Conservation (phyloP, 2,888 invertebrate species). For the Bruchidius siliquastri region DNA sequence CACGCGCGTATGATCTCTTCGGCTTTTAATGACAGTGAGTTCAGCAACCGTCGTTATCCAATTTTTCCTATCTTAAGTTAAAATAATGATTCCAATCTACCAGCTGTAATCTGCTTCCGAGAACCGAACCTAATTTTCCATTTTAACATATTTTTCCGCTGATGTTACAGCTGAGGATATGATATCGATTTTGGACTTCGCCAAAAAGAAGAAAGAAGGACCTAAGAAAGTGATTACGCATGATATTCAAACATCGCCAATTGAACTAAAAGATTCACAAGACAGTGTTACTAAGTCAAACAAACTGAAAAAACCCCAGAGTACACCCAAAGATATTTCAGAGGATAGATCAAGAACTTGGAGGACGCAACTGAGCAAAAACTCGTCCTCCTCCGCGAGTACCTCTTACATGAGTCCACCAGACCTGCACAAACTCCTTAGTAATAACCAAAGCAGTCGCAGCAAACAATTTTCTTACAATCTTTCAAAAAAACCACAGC, state of each 20-base stretch:
- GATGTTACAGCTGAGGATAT: not conserved
- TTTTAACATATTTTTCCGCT: too few relatives aligned
- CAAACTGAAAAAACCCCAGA: not conserved
- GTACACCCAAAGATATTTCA: not conserved
- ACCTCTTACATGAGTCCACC: slow-evolving; percentile 46
- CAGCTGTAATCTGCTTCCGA: too few relatives aligned
- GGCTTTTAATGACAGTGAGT: too few relatives aligned
- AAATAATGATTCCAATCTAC: too few relatives aligned
- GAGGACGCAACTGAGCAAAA: slow-evolving; percentile 38
- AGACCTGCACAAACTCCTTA: slow-evolving; percentile 24
- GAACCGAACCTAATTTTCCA: too few relatives aligned
- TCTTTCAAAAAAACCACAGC: slow-evolving; percentile 31
- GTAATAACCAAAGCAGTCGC: not conserved
- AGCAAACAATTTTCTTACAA: slow-evolving; percentile 22
- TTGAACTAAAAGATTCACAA: slow-evolving; percentile 1
- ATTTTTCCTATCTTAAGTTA: too few relatives aligned
- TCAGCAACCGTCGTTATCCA: too few relatives aligned
- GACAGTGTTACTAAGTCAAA: not conserved
- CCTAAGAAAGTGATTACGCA: not conserved
- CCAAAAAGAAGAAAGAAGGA: not conserved
- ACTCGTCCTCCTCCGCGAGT: slow-evolving; percentile 35
- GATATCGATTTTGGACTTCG: not conserved
- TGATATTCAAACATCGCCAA: slow-evolving; percentile 9
- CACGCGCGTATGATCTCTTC: too few relatives aligned
- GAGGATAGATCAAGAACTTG: slow-evolving; percentile 28